These are phyloP conservation scores for Nicator chloris DNA, from an alignment of 2,113 vertebrate genomes.

Conservation along the genomic window DNA sequence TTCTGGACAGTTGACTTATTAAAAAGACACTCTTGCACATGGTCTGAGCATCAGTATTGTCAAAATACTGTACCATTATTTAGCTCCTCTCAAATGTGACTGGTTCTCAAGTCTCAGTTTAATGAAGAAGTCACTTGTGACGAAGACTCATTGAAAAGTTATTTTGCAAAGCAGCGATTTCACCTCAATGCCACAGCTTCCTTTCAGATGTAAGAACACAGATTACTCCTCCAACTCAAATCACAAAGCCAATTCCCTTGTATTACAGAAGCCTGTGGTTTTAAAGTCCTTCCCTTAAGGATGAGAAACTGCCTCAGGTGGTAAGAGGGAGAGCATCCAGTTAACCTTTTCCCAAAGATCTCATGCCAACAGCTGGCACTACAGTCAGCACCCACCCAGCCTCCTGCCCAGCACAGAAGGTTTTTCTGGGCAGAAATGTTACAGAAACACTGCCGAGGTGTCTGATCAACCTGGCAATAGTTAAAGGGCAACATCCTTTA, in stretches of 20 bases:
- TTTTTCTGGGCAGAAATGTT: background rate
- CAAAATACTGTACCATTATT: background rate
- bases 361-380: background rate
- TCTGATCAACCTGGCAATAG: background rate
- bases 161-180: background rate
- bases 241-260: background rate
- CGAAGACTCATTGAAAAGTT: background rate
- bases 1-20: background rate
- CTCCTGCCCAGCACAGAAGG: background rate
- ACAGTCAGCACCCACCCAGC: background rate
- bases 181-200: background rate
- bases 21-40: background rate
- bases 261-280: background rate
- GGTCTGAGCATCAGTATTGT: background rate
- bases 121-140: background rate
- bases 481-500: background rate
- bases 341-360: background rate
- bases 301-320: background rate
- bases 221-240: background rate
- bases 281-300: background rate
- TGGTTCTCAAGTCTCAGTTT: background rate
- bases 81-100: background rate
- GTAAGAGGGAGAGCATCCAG: background rate
- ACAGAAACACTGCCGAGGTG: background rate
- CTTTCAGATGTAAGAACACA: rapidly evolving